Evolutionary conservation across 2,797 vertebrate genomes (phyloP), one percentile per base, ranked within the genome.

Genomic region (Sparus aurata): DNA sequence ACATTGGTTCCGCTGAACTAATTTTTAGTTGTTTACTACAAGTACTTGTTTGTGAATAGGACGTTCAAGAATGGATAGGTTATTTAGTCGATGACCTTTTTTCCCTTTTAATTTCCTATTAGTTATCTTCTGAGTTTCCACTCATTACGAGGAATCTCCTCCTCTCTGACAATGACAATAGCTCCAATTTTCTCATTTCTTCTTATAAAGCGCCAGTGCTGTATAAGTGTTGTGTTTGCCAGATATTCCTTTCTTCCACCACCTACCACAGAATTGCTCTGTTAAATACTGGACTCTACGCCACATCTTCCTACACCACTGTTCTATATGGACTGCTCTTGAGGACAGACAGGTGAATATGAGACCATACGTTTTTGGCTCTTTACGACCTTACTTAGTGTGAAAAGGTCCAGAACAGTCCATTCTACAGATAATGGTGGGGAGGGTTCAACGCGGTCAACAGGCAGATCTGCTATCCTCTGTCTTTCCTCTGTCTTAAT

Each of bases 21-120:
- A 41, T 12, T 11, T 27, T 73, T 53, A 16, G 49, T 46, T 63
- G 5, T 13, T 73, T 25, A 62, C 69, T 15, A 79, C 1, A 30
- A 80, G 58, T 2, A 64, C 59, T 57, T 50, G 43, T 13, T 80
- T 70, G 6, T 75, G 66, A 59, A 75, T 54, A 12, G 66, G 66
- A 2, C 58, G 2, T 45, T 74, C 52, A 11, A 69, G 12, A 0
- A 69, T 55, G 0, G 70, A 54, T 17, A 7, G 12, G 1, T 49
- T 68, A 12, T 0, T 45, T 10, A 43, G 41, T 43, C 9, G 1
- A 10, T 43, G 7, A 10, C 41, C 9, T 12, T 43, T 12, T 43
- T 63, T 58, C 0, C 43, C 0, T 58, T 47, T 13, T 4, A 27
- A 4, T 46, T 30, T 25, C 57, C 55, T 0, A 49, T 8, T 1